phyloP scores from a whole-genome alignment of 2,797 vertebrate genomes.

The Myotis myotis region DNA sequence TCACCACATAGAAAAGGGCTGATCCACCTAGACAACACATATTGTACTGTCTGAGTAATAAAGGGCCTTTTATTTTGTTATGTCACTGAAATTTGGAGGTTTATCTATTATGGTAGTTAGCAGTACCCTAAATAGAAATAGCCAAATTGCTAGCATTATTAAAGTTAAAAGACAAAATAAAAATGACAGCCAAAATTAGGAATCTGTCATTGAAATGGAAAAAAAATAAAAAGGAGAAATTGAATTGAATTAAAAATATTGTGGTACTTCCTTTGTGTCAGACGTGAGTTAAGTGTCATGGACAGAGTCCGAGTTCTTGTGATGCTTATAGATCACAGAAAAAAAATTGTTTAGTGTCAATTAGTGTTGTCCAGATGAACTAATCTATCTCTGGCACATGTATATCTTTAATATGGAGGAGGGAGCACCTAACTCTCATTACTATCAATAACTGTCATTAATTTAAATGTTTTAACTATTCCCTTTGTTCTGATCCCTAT shows the following conservation, averaged over 20 bases:
- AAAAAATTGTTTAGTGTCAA: background rate
- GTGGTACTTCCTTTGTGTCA: background rate
- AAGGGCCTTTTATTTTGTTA: background rate
- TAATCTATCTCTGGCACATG: too few species aligned
- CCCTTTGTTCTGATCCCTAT: background rate
- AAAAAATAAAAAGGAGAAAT: background rate
- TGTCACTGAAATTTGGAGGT: background rate
- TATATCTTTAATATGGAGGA: background rate
- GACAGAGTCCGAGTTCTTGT: background rate
- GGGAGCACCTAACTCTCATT: background rate
- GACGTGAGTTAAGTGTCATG: background rate
- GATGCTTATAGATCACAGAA: background rate
- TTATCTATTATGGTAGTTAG: background rate
- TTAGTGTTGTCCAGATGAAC: background rate
- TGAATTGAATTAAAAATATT: background rate
- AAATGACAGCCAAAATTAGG: background rate
- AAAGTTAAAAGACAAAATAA: background rate
- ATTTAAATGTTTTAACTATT: background rate
- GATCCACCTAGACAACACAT: background rate
- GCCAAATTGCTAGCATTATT: background rate
- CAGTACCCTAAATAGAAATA: background rate
- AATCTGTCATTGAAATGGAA: background rate
- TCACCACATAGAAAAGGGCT: background rate
- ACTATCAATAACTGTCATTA: background rate
- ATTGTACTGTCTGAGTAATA: background rate